Evolutionary conservation across 2,888 invertebrate species (phyloP).

Genomic region (Drosophila neotestacea): DNA sequence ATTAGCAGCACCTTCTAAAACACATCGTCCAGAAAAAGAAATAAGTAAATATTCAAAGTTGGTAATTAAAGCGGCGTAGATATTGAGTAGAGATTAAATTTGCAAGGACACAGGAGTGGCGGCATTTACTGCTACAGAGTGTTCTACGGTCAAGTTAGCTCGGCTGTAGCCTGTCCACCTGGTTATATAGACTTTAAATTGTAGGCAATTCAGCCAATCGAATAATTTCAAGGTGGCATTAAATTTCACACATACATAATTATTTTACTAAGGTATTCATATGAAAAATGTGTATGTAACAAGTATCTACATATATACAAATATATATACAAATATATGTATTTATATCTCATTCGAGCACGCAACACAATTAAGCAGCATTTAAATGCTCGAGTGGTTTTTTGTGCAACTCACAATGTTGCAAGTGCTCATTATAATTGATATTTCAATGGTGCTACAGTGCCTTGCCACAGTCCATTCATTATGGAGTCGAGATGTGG

Average conservation of each 20-base stretch:
- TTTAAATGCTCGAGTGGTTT: slow-evolving; percentile 63
- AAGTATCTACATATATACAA: slow-evolving; percentile 2
- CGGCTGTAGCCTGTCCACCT: too few species aligned
- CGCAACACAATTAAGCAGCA: slow-evolving; percentile 70
- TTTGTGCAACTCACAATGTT: slow-evolving; percentile 46
- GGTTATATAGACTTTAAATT: slow-evolving; percentile 56
- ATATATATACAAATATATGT: slow-evolving; percentile 7
- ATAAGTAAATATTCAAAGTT: too few species aligned
- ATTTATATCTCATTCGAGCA: slow-evolving; percentile 59
- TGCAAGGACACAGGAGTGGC: too few species aligned
- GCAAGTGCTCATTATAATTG: slow-evolving; percentile 62
- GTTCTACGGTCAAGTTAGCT: too few species aligned
- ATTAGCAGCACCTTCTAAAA: too few species aligned
- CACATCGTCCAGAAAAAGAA: too few species aligned
- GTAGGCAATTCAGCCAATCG: slow-evolving; percentile 11
- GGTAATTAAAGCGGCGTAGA: too few species aligned
- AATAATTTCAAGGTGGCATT: not conserved
- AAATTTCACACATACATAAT: slow-evolving; percentile 15
- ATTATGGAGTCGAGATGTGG: slow-evolving; percentile 6
- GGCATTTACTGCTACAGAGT: too few species aligned
- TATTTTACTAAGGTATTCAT: not conserved
- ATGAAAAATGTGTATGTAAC: not conserved
- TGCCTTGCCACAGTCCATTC: slow-evolving; percentile 5
- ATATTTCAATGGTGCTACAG: slow-evolving; percentile 64
- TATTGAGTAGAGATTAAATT: too few species aligned